Evolutionary conservation across 2,888 invertebrate species (phyloP).

Genomic region (Cantharis rufa): DNA sequence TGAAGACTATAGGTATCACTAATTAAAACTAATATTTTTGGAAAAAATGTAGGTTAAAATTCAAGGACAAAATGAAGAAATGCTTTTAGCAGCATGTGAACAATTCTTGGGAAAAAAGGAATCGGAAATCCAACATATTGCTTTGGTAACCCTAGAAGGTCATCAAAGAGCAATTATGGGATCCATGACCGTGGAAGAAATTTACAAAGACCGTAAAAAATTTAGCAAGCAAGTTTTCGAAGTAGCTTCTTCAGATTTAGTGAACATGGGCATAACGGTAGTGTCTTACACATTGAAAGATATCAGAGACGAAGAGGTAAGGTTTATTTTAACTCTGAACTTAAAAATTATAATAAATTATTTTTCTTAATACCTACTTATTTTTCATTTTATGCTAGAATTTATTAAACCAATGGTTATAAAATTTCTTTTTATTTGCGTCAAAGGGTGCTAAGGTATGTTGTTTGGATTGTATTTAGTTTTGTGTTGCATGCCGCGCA

Average conservation of each 20-base stretch:
- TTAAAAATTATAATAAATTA: not conserved
- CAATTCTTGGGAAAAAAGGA: conserved; percentile 91
- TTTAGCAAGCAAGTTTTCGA: conserved; percentile 95
- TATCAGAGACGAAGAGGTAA: conserved; percentile 92
- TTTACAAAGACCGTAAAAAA: conserved; percentile 94
- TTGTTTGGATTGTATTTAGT: conserved; percentile 42
- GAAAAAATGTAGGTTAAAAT: conserved; percentile 72
- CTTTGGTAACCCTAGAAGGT: conserved; percentile 88
- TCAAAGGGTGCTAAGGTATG: conserved; percentile 68
- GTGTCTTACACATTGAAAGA: conserved; percentile 94
- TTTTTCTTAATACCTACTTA: conserved; percentile 11
- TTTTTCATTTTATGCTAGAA: conserved; percentile 13
- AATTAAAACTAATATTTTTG: not conserved
- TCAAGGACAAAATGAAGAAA: conserved; percentile 87
- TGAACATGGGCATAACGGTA: conserved; percentile 96
- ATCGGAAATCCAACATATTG: conserved; percentile 87
- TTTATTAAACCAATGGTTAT: conserved; percentile 25
- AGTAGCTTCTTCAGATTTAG: conserved; percentile 91
- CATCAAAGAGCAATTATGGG: conserved; percentile 97
- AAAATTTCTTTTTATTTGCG: conserved; percentile 49
- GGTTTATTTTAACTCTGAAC: conserved; percentile 34
- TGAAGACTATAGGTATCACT: not conserved
- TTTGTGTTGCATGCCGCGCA: conserved; percentile 19
- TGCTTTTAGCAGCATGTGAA: conserved; percentile 89
- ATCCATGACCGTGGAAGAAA: conserved; percentile 95